These are phyloP conservation scores for Danio jaintianensis DNA, from an alignment of 2,797 vertebrate species.

Conservation along the genomic window DNA sequence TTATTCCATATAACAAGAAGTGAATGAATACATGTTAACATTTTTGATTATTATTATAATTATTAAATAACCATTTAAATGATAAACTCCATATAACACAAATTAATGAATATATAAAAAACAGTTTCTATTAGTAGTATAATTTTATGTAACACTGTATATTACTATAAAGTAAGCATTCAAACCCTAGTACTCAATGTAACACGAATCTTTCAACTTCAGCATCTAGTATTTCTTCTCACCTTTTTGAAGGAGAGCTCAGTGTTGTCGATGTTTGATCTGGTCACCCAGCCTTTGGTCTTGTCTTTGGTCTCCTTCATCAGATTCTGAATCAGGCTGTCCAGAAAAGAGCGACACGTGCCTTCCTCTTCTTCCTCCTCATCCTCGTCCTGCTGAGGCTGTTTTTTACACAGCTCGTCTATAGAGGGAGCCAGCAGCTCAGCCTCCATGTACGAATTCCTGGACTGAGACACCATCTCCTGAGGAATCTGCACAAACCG, in stretches of 20 bases:
- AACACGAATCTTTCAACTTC: too few relatives aligned
- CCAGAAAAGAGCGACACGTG: slow-evolving; percentile 84
- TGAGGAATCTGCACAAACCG: slow-evolving; percentile 84
- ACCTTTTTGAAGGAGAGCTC: slow-evolving; percentile 96
- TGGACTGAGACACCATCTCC: slow-evolving; percentile 92
- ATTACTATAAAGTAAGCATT: too few relatives aligned
- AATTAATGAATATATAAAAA: neutral
- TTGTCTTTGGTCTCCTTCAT: slow-evolving; percentile 93
- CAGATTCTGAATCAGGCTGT: slow-evolving; percentile 86
- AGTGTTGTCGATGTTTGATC: slow-evolving; percentile 86
- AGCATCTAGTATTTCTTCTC: neutral
- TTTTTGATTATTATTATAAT: too few relatives aligned
- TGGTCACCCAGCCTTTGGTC: slow-evolving; percentile 91
- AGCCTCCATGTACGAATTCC: slow-evolving; percentile 90
- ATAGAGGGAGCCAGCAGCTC: slow-evolving; percentile 87
- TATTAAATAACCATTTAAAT: neutral
- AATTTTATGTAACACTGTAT: too few relatives aligned
- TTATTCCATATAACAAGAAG: too few relatives aligned
- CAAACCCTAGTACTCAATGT: too few relatives aligned
- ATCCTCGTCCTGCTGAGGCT: slow-evolving; percentile 35
- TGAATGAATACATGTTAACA: too few relatives aligned
- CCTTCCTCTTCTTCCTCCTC: slow-evolving; percentile 85
- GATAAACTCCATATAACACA: neutral
- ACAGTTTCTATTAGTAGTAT: too few relatives aligned
- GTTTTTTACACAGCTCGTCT: slow-evolving; percentile 87